These are phyloP conservation scores for Huso huso DNA, from an alignment of 2,797 vertebrate genomes.

Conservation along the genomic window DNA sequence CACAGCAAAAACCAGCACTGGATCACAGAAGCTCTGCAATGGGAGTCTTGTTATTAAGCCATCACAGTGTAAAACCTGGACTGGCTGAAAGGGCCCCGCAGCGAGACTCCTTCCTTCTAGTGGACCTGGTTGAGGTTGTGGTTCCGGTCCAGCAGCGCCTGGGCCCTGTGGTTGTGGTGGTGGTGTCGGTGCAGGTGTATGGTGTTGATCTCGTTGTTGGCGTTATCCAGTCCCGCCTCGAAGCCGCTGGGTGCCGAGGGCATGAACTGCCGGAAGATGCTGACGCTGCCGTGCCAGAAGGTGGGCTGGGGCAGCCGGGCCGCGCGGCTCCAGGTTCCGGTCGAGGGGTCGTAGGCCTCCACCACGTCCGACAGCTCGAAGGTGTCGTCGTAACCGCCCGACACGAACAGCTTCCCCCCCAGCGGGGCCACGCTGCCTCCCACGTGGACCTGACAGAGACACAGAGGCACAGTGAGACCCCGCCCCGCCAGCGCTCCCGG, in stretches of 20 bases:
- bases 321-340: constrained; percentile 61
- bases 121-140: constrained; percentile 55
- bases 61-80: too few species aligned
- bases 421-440: constrained; percentile 85
- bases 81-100: too few species aligned
- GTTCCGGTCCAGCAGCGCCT: constrained; percentile 56
- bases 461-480: not conserved
- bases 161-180: constrained; percentile 37
- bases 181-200: constrained; percentile 56
- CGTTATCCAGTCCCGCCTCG: constrained; percentile 52
- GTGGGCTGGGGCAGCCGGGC: constrained; percentile 87
- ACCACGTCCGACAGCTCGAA: constrained; percentile 91
- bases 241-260: constrained; percentile 67
- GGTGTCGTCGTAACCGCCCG: constrained; percentile 89
- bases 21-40: too few species aligned
- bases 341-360: constrained; percentile 76
- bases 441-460: constrained; percentile 73
- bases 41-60: too few species aligned
- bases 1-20: too few species aligned
- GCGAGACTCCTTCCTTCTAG: constrained; percentile 24
- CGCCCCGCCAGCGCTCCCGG: not conserved
- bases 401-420: constrained; percentile 85
- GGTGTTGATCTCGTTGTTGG: constrained; percentile 53
- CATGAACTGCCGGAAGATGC: constrained; percentile 98
- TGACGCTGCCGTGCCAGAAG: constrained; percentile 97